A percentile compares a stretch with the other conserved stretches of the same genome.
phyloP scores from a whole-genome alignment of 2,888 invertebrate species.

The Sminthurinus aureus region DNA sequence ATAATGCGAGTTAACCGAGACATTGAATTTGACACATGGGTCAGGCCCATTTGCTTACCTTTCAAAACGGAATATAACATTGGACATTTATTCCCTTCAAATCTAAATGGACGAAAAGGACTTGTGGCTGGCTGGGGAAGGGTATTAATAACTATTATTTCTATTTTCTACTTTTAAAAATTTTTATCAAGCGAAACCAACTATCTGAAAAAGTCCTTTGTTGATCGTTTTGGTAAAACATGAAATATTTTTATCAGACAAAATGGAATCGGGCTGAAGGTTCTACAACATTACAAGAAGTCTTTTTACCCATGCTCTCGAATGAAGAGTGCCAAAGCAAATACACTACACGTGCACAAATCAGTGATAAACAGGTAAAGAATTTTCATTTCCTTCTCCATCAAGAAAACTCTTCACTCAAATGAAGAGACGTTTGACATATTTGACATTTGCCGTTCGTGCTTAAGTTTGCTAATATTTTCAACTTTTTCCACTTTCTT shows the following conservation, averaged over 20 bases:
- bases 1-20: constrained; percentile 63
- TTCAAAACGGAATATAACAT: constrained; percentile 55
- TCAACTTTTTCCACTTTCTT: not conserved
- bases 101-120: constrained; percentile 61
- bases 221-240: too few relatives aligned
- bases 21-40: constrained; percentile 64
- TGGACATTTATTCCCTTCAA: constrained; percentile 14
- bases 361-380: constrained; percentile 51
- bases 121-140: constrained; percentile 78
- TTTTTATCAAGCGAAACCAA: too few relatives aligned
- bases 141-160: constrained; percentile 4
- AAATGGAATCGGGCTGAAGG: constrained; percentile 54
- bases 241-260: constrained; percentile 74
- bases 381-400: not conserved
- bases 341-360: constrained; percentile 51
- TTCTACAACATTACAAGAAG: constrained; percentile 48
- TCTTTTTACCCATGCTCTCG: constrained; percentile 50
- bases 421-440: not conserved
- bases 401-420: not conserved
- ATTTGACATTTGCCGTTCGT: not conserved
- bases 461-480: not conserved
- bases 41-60: constrained; percentile 59
- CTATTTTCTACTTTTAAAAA: not conserved
- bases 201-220: too few relatives aligned
- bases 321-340: constrained; percentile 53